phyloP scores from a whole-genome alignment of 2,888 invertebrate genomes.

The Dione vanillae region DNA sequence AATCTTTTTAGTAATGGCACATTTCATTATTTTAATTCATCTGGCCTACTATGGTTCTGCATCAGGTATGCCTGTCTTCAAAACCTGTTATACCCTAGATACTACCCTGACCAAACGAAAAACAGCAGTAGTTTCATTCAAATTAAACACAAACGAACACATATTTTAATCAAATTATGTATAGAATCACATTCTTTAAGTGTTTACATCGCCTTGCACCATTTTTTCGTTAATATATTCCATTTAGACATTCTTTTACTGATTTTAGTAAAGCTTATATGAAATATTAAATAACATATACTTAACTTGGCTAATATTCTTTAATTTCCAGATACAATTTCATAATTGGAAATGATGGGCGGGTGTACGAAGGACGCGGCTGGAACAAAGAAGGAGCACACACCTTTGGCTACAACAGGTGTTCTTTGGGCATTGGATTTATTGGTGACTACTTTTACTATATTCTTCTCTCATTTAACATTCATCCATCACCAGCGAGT shows the following conservation, averaged over 20 bases:
- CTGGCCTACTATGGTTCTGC: too few species aligned
- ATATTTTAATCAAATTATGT: too few species aligned
- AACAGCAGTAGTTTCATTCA: too few species aligned
- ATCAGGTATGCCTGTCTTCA: too few species aligned
- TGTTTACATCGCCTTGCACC: too few species aligned
- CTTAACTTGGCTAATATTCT: neutral
- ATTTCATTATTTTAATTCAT: too few species aligned
- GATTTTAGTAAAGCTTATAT: neutral
- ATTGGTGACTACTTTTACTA: conserved; percentile 57
- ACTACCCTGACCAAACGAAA: too few species aligned
- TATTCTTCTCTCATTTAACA: neutral
- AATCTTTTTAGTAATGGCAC: too few species aligned
- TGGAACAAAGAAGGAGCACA: conserved; percentile 85
- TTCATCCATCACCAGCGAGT: neutral
- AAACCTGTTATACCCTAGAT: too few species aligned
- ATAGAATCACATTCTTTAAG: too few species aligned
- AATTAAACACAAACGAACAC: too few species aligned
- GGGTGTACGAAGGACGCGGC: conserved; percentile 85
- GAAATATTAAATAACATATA: neutral
- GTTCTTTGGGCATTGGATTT: conserved; percentile 72
- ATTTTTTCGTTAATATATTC: too few species aligned
- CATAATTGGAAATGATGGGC: conserved; percentile 85
- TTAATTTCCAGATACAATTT: conserved; percentile 77
- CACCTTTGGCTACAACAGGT: conserved; percentile 66
- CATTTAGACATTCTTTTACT: neutral